Evolutionary conservation across 2,888 invertebrate genomes (phyloP), one percentile per base, ranked within the genome.

Genomic region (Nomada fucata): DNA sequence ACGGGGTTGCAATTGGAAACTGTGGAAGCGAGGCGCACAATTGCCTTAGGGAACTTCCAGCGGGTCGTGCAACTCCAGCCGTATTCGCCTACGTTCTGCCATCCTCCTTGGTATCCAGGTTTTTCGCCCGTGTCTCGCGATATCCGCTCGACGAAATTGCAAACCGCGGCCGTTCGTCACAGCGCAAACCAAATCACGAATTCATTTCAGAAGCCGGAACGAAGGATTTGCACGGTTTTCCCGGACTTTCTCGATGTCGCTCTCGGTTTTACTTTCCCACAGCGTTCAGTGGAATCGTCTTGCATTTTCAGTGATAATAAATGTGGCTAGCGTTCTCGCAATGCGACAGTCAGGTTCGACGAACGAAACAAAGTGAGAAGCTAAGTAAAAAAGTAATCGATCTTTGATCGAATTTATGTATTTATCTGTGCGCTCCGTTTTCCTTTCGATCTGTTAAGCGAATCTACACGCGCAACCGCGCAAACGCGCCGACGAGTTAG

Each of bases 1-100:
- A 42, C 36, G 20, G 65, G 36, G 70, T 53, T 15, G 42, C 67
- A 72, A 68, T 76, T 72, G 76, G 71, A 52, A 69, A 36, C 23
- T 29, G 20, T 75, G 82, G 76, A 73, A 78, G 69, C 71, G 71
- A 75, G 76, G 72, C 65, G 83, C 36, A 36, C 1, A 36, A 77
- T 72, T 68, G 74, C 76, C 83, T 69, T 74, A 61, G 79, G 85
- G 71, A 65, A 52, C 42, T 83, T 85, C 77, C 53, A 72, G 72
- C 86, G 69, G 72, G 83, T 72, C 76, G 76, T 85, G 82, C 79
- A 79, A 86, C 82, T 76, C 79, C 76, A 69, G 79, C 76, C 61
- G 65, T 55, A 78, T 72, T 61, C 69, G 65, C 52, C 61, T 36
- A 2, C 18, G 61, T 68, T 23, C 72, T 59, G 53, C 50, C 64